Evolutionary conservation across 1,140 invertebrate species (phyloP).

Genomic region (Melipona quadrifasciata): DNA sequence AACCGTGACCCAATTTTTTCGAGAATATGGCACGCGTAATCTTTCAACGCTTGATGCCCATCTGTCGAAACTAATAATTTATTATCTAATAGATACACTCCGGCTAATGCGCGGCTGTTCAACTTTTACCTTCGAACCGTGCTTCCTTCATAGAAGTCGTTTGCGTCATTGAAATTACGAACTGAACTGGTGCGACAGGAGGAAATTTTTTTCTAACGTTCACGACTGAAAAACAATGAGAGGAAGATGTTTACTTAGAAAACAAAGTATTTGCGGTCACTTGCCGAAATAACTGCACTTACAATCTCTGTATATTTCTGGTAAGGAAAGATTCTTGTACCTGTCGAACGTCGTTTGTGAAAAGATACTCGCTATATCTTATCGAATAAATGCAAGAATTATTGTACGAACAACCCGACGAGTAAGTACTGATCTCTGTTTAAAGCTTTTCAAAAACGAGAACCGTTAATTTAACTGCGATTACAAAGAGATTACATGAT

Average conservation of each 20-base stretch:
- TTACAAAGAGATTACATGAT: conserved; percentile 10
- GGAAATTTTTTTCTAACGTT: conserved; percentile 3
- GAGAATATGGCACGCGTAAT: conserved; percentile 6
- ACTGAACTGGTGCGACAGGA: not conserved
- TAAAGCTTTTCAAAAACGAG: not conserved
- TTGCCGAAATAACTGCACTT: not conserved
- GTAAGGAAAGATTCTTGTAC: not conserved
- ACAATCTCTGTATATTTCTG: not conserved
- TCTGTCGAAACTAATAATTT: conserved; percentile 48
- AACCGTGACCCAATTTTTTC: conserved; percentile 1
- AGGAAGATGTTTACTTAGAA: not conserved
- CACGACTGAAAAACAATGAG: too few relatives aligned
- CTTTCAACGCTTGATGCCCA: conserved; percentile 24
- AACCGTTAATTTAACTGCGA: not conserved
- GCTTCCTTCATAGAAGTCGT: conserved; percentile 19
- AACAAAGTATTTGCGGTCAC: too few relatives aligned
- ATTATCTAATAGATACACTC: conserved; percentile 42
- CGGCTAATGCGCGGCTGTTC: conserved; percentile 23
- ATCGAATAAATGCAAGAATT: not conserved
- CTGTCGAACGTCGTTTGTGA: not conserved
- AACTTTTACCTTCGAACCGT: conserved; percentile 1
- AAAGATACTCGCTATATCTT: not conserved
- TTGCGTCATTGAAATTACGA: conserved; percentile 11
- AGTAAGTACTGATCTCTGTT: not conserved
- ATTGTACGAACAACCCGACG: not conserved